Evolutionary conservation across 1,140 invertebrate species (phyloP).

Genomic region (Gerris buenoi): DNA sequence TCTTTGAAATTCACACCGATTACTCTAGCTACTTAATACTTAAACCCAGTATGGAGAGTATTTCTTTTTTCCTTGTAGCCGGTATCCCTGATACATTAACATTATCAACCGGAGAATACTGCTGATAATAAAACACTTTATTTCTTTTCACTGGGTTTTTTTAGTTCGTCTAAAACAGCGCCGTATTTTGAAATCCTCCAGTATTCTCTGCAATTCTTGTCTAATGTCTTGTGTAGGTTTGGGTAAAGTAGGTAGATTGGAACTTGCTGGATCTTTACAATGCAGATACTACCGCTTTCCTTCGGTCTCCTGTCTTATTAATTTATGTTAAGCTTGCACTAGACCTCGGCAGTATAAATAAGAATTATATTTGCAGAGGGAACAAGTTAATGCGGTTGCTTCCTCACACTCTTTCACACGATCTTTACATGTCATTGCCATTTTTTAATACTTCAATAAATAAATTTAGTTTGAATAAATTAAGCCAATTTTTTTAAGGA

Average conservation of each 20-base stretch:
- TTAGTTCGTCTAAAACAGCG: background rate
- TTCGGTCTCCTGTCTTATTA: background rate
- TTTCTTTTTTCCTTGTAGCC: background rate
- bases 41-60: background rate
- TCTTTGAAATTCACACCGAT: background rate
- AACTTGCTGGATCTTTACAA: background rate
- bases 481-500: too few relatives aligned
- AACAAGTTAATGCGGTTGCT: background rate
- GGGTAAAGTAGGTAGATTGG: background rate
- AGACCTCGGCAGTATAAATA: background rate
- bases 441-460: background rate
- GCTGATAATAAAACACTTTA: background rate
- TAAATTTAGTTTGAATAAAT: background rate
- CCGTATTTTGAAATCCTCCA: background rate
- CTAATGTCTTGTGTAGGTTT: background rate
- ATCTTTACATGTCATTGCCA: background rate
- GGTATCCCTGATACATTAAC: background rate
- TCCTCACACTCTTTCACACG: background rate
- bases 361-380: background rate
- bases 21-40: background rate
- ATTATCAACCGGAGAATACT: background rate
- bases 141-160: background rate
- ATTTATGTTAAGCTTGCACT: background rate
- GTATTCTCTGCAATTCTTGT: background rate
- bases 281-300: background rate